Conservation (phyloP, 1,140 invertebrate genomes). For the Cydia pomonella region DNA sequence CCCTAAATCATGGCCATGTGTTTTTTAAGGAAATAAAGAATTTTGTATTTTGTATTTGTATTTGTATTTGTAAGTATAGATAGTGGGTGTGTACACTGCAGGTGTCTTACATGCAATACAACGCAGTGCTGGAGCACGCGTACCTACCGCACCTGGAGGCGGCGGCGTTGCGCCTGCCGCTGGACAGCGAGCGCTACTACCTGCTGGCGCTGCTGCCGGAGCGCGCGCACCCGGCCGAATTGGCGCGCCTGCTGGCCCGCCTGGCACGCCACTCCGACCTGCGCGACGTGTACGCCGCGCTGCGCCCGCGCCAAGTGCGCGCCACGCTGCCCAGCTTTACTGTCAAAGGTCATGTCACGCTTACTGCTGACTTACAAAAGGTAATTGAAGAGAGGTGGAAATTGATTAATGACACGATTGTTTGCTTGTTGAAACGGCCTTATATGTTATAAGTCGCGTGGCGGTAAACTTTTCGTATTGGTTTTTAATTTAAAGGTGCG, state of each 20-base stretch:
- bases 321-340: slow-evolving; percentile 89
- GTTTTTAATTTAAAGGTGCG: too few relatives aligned
- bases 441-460: too few relatives aligned
- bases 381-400: slow-evolving; percentile 80
- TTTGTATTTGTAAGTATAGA: too few relatives aligned
- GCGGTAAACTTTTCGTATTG: too few relatives aligned
- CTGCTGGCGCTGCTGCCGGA: slow-evolving; percentile 82
- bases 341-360: slow-evolving; percentile 87
- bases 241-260: slow-evolving; percentile 64
- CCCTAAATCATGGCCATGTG: too few relatives aligned
- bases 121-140: slow-evolving; percentile 87
- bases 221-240: slow-evolving; percentile 71
- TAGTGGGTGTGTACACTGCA: slow-evolving; percentile 53
- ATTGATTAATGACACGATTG: too few relatives aligned
- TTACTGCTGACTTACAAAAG: slow-evolving; percentile 89
- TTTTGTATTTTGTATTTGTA: too few relatives aligned
- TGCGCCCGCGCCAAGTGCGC: slow-evolving; percentile 85
- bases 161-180: slow-evolving; percentile 86
- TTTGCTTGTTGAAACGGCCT: too few relatives aligned
- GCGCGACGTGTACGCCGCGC: slow-evolving; percentile 83
- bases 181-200: slow-evolving; percentile 86
- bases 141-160: slow-evolving; percentile 87
- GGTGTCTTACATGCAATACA: slow-evolving; percentile 85
- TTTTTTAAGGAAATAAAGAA: too few relatives aligned
- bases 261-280: slow-evolving; percentile 80